Conservation (phyloP, 2,888 invertebrate genomes). For the Euplagia quadripunctaria region DNA sequence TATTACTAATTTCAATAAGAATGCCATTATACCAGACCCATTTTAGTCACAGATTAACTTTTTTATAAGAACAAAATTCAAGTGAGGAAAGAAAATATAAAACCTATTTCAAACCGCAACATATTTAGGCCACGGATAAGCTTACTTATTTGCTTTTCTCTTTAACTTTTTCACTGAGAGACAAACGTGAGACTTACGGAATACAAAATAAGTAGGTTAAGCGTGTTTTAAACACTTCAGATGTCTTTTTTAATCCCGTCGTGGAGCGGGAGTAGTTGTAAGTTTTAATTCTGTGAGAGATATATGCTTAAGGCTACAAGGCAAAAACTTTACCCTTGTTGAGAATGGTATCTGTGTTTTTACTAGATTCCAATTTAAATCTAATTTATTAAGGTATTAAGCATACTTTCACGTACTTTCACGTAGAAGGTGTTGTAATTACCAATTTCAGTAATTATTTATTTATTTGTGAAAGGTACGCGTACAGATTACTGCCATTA, state of each 20-base stretch:
- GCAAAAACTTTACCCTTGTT: not conserved
- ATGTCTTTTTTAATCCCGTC: conserved; percentile 12
- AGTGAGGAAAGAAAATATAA: conserved; percentile 26
- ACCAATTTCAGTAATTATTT: too few species aligned
- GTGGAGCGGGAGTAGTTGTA: conserved; percentile 6
- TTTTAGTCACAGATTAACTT: conserved; percentile 17
- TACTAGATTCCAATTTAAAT: not conserved
- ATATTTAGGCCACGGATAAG: conserved; percentile 43
- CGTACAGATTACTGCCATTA: too few species aligned
- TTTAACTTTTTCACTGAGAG: conserved; percentile 36
- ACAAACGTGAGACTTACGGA: conserved; percentile 30
- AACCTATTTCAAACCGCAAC: conserved; percentile 32
- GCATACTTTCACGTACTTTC: too few species aligned
- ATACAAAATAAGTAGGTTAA: conserved; percentile 44
- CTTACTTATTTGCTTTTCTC: conserved; percentile 39
- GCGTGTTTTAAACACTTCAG: conserved; percentile 26
- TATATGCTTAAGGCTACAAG: not conserved
- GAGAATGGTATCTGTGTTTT: not conserved
- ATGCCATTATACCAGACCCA: conserved; percentile 3
- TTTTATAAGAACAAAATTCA: conserved; percentile 18
- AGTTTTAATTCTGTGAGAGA: conserved; percentile 2
- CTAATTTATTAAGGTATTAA: too few species aligned
- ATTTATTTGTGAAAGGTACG: too few species aligned
- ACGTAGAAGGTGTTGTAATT: too few species aligned
- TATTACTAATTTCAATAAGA: not conserved